Evolutionary conservation across 2,888 invertebrate genomes (phyloP).

Genomic region (Pyralis farinalis): DNA sequence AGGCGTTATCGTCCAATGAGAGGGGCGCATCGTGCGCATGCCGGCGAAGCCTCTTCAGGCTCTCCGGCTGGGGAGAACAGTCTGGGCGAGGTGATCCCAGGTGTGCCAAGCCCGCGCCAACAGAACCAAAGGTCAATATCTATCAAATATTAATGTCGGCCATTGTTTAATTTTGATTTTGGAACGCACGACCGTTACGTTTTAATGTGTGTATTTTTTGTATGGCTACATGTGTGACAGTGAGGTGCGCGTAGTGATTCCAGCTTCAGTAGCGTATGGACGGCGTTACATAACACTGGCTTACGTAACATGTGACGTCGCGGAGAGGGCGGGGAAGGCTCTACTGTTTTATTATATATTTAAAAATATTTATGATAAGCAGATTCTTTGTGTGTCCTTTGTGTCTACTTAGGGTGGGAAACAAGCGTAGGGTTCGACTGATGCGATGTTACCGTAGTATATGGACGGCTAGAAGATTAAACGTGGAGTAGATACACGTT

Average conservation of each 20-base stretch:
- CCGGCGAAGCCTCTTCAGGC: constrained; percentile 47
- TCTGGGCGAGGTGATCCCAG: constrained; percentile 72
- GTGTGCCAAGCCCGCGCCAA: constrained; percentile 69
- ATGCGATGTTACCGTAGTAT: too few species aligned
- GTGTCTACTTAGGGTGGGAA: too few species aligned
- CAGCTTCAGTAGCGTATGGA: background rate
- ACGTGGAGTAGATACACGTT: too few species aligned
- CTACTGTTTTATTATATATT: too few species aligned
- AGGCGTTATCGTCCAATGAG: constrained; percentile 52
- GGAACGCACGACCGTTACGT: constrained; percentile 17
- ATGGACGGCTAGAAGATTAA: too few species aligned
- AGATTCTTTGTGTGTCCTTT: too few species aligned
- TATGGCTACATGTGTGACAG: constrained; percentile 18
- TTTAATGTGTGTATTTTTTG: constrained; percentile 19
- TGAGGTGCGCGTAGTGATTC: constrained; percentile 16
- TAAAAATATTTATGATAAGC: too few species aligned
- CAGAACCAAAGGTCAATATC: constrained; percentile 63
- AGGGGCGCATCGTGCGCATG: constrained; percentile 52
- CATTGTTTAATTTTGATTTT: constrained; percentile 37
- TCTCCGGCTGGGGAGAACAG: constrained; percentile 49
- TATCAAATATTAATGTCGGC: constrained; percentile 28
- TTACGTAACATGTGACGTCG: constrained; percentile 7
- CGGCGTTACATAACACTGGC: constrained; percentile 17
- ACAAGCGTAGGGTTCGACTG: too few species aligned
- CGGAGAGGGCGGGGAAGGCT: too few species aligned